These are phyloP conservation scores for Ptiloglossa arizonensis DNA, from an alignment of 1,140 invertebrate species.

Conservation along the genomic window DNA sequence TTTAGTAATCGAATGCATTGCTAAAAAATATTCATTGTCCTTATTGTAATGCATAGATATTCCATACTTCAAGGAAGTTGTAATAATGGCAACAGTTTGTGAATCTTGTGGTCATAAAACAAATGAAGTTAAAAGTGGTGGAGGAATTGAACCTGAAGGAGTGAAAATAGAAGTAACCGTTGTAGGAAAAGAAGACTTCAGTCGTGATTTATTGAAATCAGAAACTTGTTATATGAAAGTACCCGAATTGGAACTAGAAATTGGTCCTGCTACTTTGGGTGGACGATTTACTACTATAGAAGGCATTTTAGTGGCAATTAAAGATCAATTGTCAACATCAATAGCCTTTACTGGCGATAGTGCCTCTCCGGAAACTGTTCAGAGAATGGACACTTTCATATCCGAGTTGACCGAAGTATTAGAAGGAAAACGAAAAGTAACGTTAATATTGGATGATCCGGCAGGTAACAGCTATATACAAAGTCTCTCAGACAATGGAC, in stretches of 20 bases:
- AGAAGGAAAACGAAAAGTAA: slow-evolving; percentile 85
- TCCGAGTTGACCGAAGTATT: slow-evolving; percentile 88
- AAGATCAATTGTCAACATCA: slow-evolving; percentile 87
- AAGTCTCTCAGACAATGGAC: slow-evolving; percentile 89
- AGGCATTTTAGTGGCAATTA: slow-evolving; percentile 88
- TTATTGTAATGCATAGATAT: slow-evolving; percentile 85
- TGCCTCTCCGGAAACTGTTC: slow-evolving; percentile 81
- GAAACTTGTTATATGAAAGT: slow-evolving; percentile 95
- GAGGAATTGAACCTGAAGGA: slow-evolving; percentile 93
- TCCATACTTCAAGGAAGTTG: slow-evolving; percentile 97
- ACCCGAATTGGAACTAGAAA: slow-evolving; percentile 95
- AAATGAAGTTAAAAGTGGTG: slow-evolving; percentile 97
- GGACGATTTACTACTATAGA: slow-evolving; percentile 98
- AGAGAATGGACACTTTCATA: slow-evolving; percentile 86
- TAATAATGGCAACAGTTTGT: slow-evolving; percentile 98
- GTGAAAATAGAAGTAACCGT: slow-evolving; percentile 90
- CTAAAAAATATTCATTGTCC: slow-evolving; percentile 36
- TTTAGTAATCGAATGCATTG: too few relatives aligned
- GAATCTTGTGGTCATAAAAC: slow-evolving; percentile 94
- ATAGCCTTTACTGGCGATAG: slow-evolving; percentile 89
- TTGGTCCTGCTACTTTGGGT: slow-evolving; percentile 91
- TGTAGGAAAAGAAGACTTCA: slow-evolving; percentile 89
- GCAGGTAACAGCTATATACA: slow-evolving; percentile 98
- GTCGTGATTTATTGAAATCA: slow-evolving; percentile 96
- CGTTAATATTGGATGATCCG: slow-evolving; percentile 95